Base-by-base conservation (phyloP, 2,888 invertebrate species). In the Stenchaetothrips biformis region DNA sequence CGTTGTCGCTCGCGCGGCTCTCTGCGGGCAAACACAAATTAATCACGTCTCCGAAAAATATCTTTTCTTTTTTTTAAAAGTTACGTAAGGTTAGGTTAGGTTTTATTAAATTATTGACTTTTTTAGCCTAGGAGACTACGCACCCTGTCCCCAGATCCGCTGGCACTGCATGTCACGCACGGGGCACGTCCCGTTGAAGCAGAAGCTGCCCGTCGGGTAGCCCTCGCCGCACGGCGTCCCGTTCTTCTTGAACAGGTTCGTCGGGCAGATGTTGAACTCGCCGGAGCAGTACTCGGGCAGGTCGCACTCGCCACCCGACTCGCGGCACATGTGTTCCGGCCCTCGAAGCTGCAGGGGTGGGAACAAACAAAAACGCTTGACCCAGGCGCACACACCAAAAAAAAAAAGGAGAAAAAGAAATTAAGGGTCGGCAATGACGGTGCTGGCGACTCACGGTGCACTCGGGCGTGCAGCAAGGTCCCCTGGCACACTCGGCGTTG, bases 211-310 rank as follows among this genome's bases (percentile, higher is more conserved):
- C 48, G 62, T 78, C 11, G 74, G 79, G 11, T 67, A 37, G n/a
- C 16, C 9, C 9, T 67, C 80, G 79, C 91, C 92, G 86, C 99
- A 99, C 0, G 93, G 90, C 82, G 93, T 93, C 0, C 99, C 99
- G 87, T 99, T 98, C 88, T 97, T 97, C 85, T 95, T 94, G 88
- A 93, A 93, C 1, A 95, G 92, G 87, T 99, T 97, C 2, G 88
- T 85, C 0, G 99, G 99, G 87, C 99, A 99, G 83, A 94, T 90
- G 0, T 98, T 98, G 67, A 91, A 91, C 79, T 92, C 91, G 0
- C 99, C 99, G 81, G 95, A 92, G 87, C 99, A 99, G 80, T 92
- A 92, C 86, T 99, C 99, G 27, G 97, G 95, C 49, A 99, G 90
- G 89, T 99, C 99, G 87, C 99, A 99, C 86, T 98, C 98, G 86